Percentiles rank a stretch among this genome's conserved stretches.
phyloP scores from a whole-genome alignment of 2,113 vertebrate species.

The Nyctereutes procyonoides region DNA sequence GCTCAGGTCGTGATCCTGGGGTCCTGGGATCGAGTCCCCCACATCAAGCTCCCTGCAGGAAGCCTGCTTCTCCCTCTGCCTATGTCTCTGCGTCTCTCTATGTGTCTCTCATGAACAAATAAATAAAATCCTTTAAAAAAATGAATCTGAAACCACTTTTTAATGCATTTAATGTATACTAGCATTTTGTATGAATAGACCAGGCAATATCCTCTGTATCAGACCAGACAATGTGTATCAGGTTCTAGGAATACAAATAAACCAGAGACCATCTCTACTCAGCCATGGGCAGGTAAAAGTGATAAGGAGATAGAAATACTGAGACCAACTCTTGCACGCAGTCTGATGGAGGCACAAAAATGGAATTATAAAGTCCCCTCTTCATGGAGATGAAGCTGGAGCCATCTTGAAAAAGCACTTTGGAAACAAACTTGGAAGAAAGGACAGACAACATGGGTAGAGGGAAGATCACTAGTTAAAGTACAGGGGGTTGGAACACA shows the following conservation, averaged over 20 bases:
- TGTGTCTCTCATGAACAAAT: too few relatives aligned
- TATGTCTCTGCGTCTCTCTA: too few relatives aligned
- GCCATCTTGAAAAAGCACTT: background rate
- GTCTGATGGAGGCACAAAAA: background rate
- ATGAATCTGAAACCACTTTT: background rate
- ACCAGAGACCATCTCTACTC: background rate
- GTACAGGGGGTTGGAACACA: background rate
- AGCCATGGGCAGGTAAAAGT: background rate
- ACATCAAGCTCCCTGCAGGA: too few relatives aligned
- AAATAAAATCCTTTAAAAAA: too few relatives aligned
- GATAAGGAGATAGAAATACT: background rate
- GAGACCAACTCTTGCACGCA: background rate
- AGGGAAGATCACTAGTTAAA: background rate
- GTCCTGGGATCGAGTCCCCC: too few relatives aligned
- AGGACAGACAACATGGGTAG: background rate
- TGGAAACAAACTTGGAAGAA: background rate
- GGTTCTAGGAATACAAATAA: background rate
- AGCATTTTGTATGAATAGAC: background rate
- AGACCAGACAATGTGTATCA: background rate
- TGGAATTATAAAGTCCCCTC: background rate
- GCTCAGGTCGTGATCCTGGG: too few relatives aligned
- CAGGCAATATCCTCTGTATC: background rate
- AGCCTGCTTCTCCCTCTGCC: too few relatives aligned
- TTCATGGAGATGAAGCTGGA: background rate
- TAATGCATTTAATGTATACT: background rate